Evolutionary conservation across 2,797 vertebrate genomes (phyloP).

Genomic region (Gorsachius magnificus): DNA sequence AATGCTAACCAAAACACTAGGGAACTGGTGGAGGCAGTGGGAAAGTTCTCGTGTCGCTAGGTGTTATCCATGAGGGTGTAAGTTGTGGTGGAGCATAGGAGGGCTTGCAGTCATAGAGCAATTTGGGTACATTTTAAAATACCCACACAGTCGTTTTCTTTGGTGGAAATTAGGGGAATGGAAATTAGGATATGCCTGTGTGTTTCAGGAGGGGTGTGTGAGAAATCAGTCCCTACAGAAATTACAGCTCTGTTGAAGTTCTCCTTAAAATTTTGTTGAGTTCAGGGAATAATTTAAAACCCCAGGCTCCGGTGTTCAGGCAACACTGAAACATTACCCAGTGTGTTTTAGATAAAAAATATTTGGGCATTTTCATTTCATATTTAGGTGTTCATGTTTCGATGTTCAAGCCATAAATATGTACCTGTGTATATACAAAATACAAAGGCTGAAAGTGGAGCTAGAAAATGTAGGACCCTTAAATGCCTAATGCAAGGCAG

Average conservation of each 20-base stretch:
- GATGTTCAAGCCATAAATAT: background rate
- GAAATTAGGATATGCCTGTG: background rate
- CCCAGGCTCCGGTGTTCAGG: background rate
- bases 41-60: background rate
- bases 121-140: background rate
- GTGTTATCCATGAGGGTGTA: background rate
- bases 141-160: background rate
- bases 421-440: background rate
- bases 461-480: background rate
- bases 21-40: background rate
- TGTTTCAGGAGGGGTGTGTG: background rate
- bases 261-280: background rate
- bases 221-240: background rate
- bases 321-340: accelerated
- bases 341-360: background rate
- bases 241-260: background rate
- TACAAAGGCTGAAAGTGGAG: background rate
- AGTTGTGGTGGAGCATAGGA: background rate
- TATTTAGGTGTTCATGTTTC: background rate
- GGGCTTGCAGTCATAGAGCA: background rate
- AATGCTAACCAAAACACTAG: background rate
- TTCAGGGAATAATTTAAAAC: background rate
- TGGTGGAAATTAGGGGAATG: background rate
- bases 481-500: background rate
- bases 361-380: background rate